Conservation (phyloP, 2,113 vertebrate species). For the Rutilus rutilus region DNA sequence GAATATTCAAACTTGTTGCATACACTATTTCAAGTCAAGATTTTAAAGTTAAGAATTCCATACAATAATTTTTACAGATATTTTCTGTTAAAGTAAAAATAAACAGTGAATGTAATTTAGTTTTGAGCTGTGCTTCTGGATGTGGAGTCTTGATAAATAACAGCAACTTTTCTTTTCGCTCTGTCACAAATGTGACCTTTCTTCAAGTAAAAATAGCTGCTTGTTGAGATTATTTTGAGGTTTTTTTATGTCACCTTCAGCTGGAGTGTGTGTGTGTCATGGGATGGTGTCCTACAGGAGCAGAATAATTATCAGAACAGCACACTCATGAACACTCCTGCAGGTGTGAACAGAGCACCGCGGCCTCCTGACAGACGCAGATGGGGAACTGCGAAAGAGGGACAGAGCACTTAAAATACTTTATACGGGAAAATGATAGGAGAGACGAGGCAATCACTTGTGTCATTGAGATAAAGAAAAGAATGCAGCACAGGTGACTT, state of each 20-base stretch:
- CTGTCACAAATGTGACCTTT: not conserved
- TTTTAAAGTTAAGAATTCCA: not conserved
- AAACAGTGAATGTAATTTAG: not conserved
- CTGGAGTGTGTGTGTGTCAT: not conserved
- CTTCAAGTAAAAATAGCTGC: slow-evolving; percentile 41
- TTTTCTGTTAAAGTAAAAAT: not conserved
- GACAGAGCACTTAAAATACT: slow-evolving; percentile 64
- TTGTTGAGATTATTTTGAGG: slow-evolving; percentile 29
- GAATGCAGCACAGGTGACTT: not conserved
- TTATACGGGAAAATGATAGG: slow-evolving; percentile 27
- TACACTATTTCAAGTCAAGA: not conserved
- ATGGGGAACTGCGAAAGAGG: slow-evolving; percentile 35
- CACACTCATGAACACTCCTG: slow-evolving; percentile 49
- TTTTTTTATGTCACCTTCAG: slow-evolving; percentile 49
- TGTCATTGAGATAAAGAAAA: not conserved
- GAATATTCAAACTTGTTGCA: no score
- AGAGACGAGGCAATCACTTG: not conserved
- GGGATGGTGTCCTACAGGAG: slow-evolving; percentile 57
- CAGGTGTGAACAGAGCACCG: slow-evolving; percentile 60
- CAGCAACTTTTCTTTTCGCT: not conserved
- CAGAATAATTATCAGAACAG: slow-evolving; percentile 65
- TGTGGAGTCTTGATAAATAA: not conserved
- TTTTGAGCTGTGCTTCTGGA: not conserved
- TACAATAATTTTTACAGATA: not conserved
- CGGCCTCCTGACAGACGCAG: slow-evolving; percentile 67